These are phyloP conservation scores for Colossoma macropomum DNA, from an alignment of 2,113 vertebrate species.

Conservation along the genomic window DNA sequence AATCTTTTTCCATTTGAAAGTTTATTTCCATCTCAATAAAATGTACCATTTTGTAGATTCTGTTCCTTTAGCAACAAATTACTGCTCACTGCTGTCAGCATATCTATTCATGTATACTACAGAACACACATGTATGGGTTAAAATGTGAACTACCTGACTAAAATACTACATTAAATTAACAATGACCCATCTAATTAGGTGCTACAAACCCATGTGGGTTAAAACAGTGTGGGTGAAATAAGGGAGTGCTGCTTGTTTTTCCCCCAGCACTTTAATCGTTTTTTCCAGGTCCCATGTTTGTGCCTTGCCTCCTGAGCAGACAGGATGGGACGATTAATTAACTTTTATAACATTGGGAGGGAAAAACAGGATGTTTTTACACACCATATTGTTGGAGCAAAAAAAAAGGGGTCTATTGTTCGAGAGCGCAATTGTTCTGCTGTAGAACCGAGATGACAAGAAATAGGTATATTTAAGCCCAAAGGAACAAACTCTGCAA, in stretches of 20 bases:
- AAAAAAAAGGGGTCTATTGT: constrained; percentile 52
- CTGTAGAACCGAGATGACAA: constrained; percentile 37
- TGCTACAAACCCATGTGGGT: background rate
- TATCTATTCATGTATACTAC: too few relatives aligned
- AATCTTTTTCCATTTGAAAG: too few relatives aligned
- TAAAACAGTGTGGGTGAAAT: background rate
- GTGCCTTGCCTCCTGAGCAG: constrained; percentile 40
- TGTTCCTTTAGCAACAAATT: too few relatives aligned
- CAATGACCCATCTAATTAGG: background rate
- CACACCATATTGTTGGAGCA: constrained; percentile 51
- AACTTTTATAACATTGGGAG: constrained; percentile 58
- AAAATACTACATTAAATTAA: background rate
- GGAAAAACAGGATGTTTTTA: constrained; percentile 65
- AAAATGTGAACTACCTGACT: background rate
- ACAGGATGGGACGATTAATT: constrained; percentile 63
- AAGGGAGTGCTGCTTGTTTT: constrained; percentile 40
- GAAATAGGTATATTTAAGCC: constrained; percentile 54
- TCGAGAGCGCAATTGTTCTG: constrained; percentile 54
- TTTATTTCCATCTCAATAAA: too few relatives aligned
- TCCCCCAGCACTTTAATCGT: constrained; percentile 46
- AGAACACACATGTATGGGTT: too few relatives aligned
- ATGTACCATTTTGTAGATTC: too few relatives aligned
- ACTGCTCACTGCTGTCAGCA: too few relatives aligned
- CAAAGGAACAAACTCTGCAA: constrained; percentile 18
- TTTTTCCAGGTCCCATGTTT: constrained; percentile 48